Conservation (phyloP, 2,888 invertebrate genomes). For the Danaus chrysippus region DNA sequence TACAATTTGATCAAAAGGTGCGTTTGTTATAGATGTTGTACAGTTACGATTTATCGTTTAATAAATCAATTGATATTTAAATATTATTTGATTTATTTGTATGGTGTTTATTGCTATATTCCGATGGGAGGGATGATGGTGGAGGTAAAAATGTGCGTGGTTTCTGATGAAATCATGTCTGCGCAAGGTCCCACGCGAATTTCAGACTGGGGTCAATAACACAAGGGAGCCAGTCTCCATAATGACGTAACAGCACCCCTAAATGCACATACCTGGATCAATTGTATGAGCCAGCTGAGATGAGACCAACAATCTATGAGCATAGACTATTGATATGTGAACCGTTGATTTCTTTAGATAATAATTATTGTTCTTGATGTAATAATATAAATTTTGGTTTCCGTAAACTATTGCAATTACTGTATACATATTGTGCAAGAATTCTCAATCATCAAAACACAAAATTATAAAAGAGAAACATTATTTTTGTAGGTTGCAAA, state of each 20-base stretch:
- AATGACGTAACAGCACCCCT: constrained; percentile 41
- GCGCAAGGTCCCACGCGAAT: constrained; percentile 46
- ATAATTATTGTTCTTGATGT: no score
- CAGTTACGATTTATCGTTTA: background rate
- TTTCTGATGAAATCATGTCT: constrained; percentile 30
- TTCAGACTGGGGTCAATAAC: constrained; percentile 44
- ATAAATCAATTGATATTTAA: constrained; percentile 1
- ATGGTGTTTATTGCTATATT: constrained; percentile 34
- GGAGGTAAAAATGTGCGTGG: constrained; percentile 43
- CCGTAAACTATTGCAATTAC: no score
- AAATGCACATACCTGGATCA: constrained; percentile 22
- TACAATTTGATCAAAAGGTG: background rate
- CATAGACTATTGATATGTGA: no score
- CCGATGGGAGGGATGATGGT: constrained; percentile 35
- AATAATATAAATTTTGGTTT: no score
- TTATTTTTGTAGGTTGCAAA: no score
- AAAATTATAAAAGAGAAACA: no score
- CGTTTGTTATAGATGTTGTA: background rate
- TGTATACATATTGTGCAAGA: no score
- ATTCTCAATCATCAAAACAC: no score
- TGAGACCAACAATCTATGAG: no score
- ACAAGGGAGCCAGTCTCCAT: constrained; percentile 45
- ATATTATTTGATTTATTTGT: constrained; percentile 16
- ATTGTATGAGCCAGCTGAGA: no score
- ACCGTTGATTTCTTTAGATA: no score